Conservation (phyloP, 2,113 vertebrate genomes). For the Chloropsis cyanopogon region DNA sequence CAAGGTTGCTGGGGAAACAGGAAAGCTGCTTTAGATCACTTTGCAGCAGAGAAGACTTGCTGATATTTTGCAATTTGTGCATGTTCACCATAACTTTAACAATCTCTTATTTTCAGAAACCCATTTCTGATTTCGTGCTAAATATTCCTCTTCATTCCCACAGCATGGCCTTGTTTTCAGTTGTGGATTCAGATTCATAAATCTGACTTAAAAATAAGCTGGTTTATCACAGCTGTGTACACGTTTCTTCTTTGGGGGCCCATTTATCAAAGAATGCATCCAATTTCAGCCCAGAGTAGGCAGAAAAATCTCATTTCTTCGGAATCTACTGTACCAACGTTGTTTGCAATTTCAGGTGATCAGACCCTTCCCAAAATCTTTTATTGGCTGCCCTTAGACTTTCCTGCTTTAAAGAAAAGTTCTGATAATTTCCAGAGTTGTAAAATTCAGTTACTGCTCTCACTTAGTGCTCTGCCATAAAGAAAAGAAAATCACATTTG, state of each 20-base stretch:
- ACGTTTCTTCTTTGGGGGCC: slow-evolving; percentile 44
- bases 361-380: not conserved
- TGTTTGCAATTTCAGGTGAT: not conserved
- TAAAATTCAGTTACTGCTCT: not conserved
- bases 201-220: slow-evolving; percentile 46
- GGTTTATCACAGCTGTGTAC: slow-evolving; percentile 55
- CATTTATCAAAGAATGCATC: slow-evolving; percentile 59
- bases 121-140: slow-evolving; percentile 56
- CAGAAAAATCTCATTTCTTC: slow-evolving; percentile 60
- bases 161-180: slow-evolving; percentile 58
- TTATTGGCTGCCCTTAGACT: not conserved
- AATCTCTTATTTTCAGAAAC: slow-evolving; percentile 62
- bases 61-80: slow-evolving; percentile 70
- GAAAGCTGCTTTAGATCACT: slow-evolving; percentile 73
- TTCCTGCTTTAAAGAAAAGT: not conserved
- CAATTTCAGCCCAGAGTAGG: slow-evolving; percentile 26
- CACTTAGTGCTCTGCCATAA: not conserved
- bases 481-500: not conserved
- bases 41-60: slow-evolving; percentile 59
- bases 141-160: slow-evolving; percentile 35
- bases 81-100: slow-evolving; percentile 48
- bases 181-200: slow-evolving; percentile 33
- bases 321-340: not conserved
- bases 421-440: not conserved
- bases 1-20: slow-evolving; percentile 79